Evolutionary conservation across 2,797 vertebrate genomes (phyloP).

Genomic region (Smutsia gigantea): DNA sequence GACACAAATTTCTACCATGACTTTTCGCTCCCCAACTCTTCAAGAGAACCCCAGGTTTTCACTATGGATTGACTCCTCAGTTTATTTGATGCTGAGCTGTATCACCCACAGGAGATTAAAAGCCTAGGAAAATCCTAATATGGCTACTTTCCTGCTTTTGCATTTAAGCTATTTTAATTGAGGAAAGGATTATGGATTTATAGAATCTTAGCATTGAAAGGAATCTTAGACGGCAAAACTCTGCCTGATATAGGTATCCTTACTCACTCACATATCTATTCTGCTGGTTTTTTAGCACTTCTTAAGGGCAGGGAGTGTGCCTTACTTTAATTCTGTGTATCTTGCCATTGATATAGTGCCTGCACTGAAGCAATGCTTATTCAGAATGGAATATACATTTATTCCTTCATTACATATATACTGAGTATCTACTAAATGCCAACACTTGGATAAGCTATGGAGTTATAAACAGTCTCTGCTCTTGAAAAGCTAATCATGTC

Average conservation of each 20-base stretch:
- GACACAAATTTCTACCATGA: not conserved
- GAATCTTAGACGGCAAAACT: not conserved
- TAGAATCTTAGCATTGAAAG: not conserved
- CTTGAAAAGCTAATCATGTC: not conserved
- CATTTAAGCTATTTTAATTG: not conserved
- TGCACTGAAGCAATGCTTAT: not conserved
- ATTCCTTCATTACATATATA: not conserved
- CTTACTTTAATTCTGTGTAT: slow-evolving; percentile 21
- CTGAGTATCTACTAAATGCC: slow-evolving; percentile 6
- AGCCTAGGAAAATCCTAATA: not conserved
- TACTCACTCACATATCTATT: not conserved
- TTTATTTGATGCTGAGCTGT: not conserved
- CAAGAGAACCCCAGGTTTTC: not conserved
- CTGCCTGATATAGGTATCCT: not conserved
- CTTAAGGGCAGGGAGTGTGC: not conserved
- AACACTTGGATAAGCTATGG: not conserved
- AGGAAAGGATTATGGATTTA: not conserved
- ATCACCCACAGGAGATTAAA: not conserved
- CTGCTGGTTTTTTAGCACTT: not conserved
- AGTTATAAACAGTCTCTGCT: not conserved
- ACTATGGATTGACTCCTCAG: not conserved
- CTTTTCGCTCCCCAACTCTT: not conserved
- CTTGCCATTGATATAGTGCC: not conserved
- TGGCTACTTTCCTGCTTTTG: not conserved
- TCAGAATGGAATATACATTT: slow-evolving; percentile 12